phyloP scores from a whole-genome alignment of 2,113 vertebrate species.

The Proteles cristata region DNA sequence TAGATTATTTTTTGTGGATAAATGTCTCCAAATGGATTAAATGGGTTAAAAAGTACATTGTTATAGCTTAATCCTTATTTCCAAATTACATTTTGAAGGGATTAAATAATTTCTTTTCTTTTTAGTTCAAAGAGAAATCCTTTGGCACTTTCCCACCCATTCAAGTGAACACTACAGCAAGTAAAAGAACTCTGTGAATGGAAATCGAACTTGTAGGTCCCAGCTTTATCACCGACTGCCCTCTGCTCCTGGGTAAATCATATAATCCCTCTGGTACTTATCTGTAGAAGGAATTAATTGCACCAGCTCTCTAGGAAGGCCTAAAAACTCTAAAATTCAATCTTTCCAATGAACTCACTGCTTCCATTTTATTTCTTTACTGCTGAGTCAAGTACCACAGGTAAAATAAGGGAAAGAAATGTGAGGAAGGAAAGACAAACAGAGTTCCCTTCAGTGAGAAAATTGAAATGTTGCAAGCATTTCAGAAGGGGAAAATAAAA shows the following conservation, averaged over 20 bases:
- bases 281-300: background rate
- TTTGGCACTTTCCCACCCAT: background rate
- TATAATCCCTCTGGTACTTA: background rate
- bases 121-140: background rate
- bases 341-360: background rate
- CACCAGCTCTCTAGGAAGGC: background rate
- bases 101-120: background rate
- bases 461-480: background rate
- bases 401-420: background rate
- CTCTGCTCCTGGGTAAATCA: background rate
- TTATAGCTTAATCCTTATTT: background rate
- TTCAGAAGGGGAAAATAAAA: background rate
- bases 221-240: background rate
- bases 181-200: background rate
- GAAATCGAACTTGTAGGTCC: background rate
- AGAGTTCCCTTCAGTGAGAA: background rate
- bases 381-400: background rate
- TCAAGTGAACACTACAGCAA: background rate
- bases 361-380: background rate
- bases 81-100: constrained; percentile 12
- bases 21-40: constrained; percentile 3
- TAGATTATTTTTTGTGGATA: background rate
- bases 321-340: background rate
- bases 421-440: background rate
- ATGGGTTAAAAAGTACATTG: background rate